Base-by-base conservation (phyloP, 1,140 invertebrate genomes). In the Drosophila arizonae region DNA sequence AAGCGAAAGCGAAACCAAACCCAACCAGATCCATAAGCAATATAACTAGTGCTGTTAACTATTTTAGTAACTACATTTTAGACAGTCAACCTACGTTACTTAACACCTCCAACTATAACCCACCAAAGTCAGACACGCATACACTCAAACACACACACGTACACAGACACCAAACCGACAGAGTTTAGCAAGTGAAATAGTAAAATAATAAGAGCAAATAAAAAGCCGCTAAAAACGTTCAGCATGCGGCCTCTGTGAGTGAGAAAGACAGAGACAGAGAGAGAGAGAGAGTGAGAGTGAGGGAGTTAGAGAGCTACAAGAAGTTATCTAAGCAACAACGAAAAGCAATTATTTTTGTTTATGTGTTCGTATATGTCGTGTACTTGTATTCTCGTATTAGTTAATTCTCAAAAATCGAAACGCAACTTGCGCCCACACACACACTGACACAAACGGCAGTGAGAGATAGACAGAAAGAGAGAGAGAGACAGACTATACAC, bases 311-410 rank as follows among this genome's bases (percentile, higher is more conserved):
- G 43, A 45, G n/a, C 9, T 1, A 15, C 36, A 21, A 28, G 64
- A 48, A 43, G 17, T 46, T 66, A 57, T 54, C 54, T 60, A 60
- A 67, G 39, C 61, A 76, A 72, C 84, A 89, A 90, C 81, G 74
- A 84, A 81, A 81, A 81, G 82, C 82, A 86, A 86, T 86, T 85
- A 73, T 75, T 79, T 81, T 81, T 81, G 76, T 86, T 81, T 78
- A 87, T 75, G 63, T 61, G 76, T 80, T 43, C 71, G 62, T 80
- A 57, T 48, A 56, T 57, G 72, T 61, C 24, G 39, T 75, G 58
- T 79, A 72, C 48, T 56, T 85, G 68, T 66, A 21, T 46, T 21
- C 71, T 21, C 71, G 76, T 87, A 77, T 82, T 87, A 88, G 82
- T 87, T 87, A 87, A 87, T 88, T 70, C 78, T 79, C 75, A 87